Evolutionary conservation across 1,140 invertebrate species (phyloP), one percentile per base, ranked within the genome.

Genomic region (Danaus melanippus): DNA sequence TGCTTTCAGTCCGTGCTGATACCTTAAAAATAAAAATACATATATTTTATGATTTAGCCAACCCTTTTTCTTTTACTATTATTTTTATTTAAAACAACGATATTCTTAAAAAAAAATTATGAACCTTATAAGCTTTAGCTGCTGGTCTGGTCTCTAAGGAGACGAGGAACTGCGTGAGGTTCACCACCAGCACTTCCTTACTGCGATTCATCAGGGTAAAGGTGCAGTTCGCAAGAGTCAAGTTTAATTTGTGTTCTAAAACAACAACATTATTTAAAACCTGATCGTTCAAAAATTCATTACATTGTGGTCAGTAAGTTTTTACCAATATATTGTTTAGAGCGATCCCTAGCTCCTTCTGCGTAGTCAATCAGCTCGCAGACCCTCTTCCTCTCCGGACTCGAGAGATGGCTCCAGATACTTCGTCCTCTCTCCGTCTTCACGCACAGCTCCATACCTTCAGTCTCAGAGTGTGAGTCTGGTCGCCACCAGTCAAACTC

Each of bases 241-340:
- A 89, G 84, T 94, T 94, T 42, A 94, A 88, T 81, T 94, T 95
- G 65, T 94, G 93, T 67, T 93, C 92, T 93, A 76, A 61, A 90
- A 90, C 8, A 62, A 49, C 21, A 64, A 42, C 61, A 64, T 57
- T 65, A 10, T 9, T n/a, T 44, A 8, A 46, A 46, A 39, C 6
- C 7, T n/a, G n/a, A 47, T 3, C 11, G 2, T 12, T 49, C 17
- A 49, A 49, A 10, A 49, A 49, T 32, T n/a, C 0, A 40, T 32
- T 12, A 50, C 2, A 50, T 9, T 48, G 12, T 5, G n/a, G 3
- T 48, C 42, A 41, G 6, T 52, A 41, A 49, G 15, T 3, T 21
- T 65, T 69, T 50, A 90, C 89, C 89, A 59, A 90, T 90, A 57
- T 88, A 90, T 60, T 90, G 88, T 57, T 89, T 90, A 1, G 89